Evolutionary conservation across 2,888 invertebrate genomes (phyloP).

Genomic region (Miltochrista miniata): DNA sequence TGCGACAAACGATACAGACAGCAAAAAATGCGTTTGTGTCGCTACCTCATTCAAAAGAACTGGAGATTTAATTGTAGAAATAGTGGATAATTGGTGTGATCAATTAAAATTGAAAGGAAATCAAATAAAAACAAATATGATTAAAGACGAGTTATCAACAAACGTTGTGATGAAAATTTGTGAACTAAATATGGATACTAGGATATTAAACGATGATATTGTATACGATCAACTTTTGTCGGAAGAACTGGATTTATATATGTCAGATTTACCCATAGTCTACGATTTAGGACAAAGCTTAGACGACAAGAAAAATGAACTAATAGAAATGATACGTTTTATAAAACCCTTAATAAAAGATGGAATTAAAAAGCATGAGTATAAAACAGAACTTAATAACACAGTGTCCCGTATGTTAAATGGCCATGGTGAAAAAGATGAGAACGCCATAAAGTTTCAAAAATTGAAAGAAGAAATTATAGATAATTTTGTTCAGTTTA

Average conservation of each 20-base stretch:
- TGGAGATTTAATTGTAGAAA: constrained; percentile 51
- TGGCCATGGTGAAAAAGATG: constrained; percentile 30
- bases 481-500: constrained; percentile 53
- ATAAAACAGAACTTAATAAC: constrained; percentile 51
- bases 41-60: constrained; percentile 38
- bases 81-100: constrained; percentile 58
- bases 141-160: constrained; percentile 47
- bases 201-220: constrained; percentile 48
- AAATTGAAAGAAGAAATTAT: constrained; percentile 52
- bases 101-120: constrained; percentile 44
- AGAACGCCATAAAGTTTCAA: constrained; percentile 30
- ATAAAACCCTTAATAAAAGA: constrained; percentile 50
- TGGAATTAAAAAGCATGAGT: constrained; percentile 48
- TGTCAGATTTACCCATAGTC: constrained; percentile 40
- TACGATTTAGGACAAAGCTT: constrained; percentile 40
- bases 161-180: constrained; percentile 60
- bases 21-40: constrained; percentile 8
- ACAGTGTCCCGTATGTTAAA: constrained; percentile 45
- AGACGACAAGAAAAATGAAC: constrained; percentile 40
- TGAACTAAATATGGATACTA: constrained; percentile 53
- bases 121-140: constrained; percentile 34
- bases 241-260: constrained; percentile 49
- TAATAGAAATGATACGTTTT: constrained; percentile 45
- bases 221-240: constrained; percentile 50
- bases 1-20: constrained; percentile 33